Base-by-base conservation (phyloP, 2,888 invertebrate species). In the Amphimallon solstitiale region DNA sequence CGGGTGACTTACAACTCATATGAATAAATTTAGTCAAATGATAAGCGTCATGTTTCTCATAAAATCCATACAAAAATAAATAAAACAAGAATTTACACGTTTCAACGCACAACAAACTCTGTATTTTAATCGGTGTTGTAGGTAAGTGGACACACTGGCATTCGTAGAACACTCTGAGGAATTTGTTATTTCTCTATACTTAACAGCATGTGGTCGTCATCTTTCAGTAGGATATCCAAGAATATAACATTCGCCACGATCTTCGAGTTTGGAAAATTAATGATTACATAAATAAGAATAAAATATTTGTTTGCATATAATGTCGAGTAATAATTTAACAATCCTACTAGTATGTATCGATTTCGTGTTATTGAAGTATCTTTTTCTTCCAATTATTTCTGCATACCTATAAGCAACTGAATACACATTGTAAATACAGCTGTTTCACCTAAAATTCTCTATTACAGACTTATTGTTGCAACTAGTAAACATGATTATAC, bases 51-150 rank as follows among this genome's bases (percentile, higher is more conserved):
- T 29, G 6, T 54, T 38, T n/a, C 23, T 38, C 54, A 38, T 38
- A 54, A 54, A 38, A 54, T 15, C 12, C n/a, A n/a, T 21, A 38
- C 12, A 38, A 21, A 38, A 54, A 54, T 54, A 38, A 38, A 54
- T 54, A 54, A 54, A 54, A 38, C 10, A 38, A 12, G 34, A 38
- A 54, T 54, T 54, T 54, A 54, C 54, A 54, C 54, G 19, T 21
- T n/a, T 15, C 38, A 19, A n/a, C 38, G 19, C 19, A 12, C 19
- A 37, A 52, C 34, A 51, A 35, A 51, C 35, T 51, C 51, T 35
- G 51, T 14, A 19, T 61, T 61, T 61, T 46, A 46, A 61, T 7
- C 61, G 48, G 29, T 46, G 61, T 46, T 34, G 17, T 61, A 52
- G 34, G 19, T 15, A 35, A 29, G 35, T 12, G 19, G 37, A 4